These are phyloP conservation scores for Leguminivora glycinivorella DNA, from an alignment of 1,140 invertebrate species.

Conservation along the genomic window DNA sequence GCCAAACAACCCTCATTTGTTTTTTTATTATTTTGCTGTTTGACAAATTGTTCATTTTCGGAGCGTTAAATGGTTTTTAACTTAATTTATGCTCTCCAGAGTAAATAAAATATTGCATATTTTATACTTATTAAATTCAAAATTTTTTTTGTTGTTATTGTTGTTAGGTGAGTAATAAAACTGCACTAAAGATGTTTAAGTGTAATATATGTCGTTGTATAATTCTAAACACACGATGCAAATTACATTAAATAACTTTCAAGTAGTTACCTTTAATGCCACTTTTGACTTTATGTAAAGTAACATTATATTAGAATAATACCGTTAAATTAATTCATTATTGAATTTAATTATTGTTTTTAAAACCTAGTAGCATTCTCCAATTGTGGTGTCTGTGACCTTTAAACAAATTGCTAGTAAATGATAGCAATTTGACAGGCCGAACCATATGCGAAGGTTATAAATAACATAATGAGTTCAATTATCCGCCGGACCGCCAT, in stretches of 20 bases:
- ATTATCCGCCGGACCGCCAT: slow-evolving; percentile 47
- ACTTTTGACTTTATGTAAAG: too few species aligned
- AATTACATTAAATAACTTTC: too few species aligned
- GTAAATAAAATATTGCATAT: slow-evolving; percentile 26
- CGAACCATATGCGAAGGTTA: slow-evolving; percentile 49
- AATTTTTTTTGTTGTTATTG: too few species aligned
- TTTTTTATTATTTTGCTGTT: slow-evolving; percentile 40
- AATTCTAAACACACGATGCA: too few species aligned
- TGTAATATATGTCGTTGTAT: too few species aligned
- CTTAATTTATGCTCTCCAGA: neutral
- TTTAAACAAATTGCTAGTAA: slow-evolving; percentile 55
- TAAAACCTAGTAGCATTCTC: slow-evolving; percentile 27
- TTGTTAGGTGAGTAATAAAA: too few species aligned
- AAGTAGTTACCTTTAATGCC: too few species aligned
- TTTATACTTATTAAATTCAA: slow-evolving; percentile 33
- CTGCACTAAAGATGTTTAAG: too few species aligned
- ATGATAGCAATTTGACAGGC: slow-evolving; percentile 53
- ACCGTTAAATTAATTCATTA: too few species aligned
- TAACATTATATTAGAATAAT: too few species aligned
- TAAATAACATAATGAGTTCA: slow-evolving; percentile 57
- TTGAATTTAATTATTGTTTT: slow-evolving; percentile 1
- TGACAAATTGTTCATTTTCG: slow-evolving; percentile 40
- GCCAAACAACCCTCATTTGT: slow-evolving; percentile 38
- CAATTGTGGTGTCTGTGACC: slow-evolving; percentile 35
- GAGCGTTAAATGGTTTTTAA: slow-evolving; percentile 15